phyloP scores from a whole-genome alignment of 2,888 invertebrate species.

The Apodemia mormo region DNA sequence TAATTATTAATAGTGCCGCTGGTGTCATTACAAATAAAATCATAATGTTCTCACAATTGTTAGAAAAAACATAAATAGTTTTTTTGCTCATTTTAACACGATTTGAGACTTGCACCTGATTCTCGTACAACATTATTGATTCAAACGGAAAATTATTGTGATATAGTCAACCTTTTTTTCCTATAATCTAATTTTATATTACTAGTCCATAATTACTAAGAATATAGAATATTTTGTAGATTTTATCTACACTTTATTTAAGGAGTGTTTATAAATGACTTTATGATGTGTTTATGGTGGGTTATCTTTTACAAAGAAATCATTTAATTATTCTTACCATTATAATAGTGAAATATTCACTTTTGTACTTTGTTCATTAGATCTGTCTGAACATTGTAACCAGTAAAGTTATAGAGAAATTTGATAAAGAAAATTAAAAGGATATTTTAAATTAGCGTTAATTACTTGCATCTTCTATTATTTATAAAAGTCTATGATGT shows the following conservation, averaged over 20 bases:
- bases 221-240: slow-evolving; percentile 58
- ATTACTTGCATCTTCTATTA: slow-evolving; percentile 3
- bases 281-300: slow-evolving; percentile 55
- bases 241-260: slow-evolving; percentile 60
- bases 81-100: slow-evolving; percentile 25
- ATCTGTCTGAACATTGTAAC: slow-evolving; percentile 24
- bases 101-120: slow-evolving; percentile 11
- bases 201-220: slow-evolving; percentile 55
- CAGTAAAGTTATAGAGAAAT: slow-evolving; percentile 3
- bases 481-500: not conserved
- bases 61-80: slow-evolving; percentile 39
- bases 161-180: slow-evolving; percentile 12
- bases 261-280: slow-evolving; percentile 44
- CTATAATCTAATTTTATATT: slow-evolving; percentile 35
- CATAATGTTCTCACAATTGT: slow-evolving; percentile 23
- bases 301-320: slow-evolving; percentile 49
- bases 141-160: not conserved
- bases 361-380: slow-evolving; percentile 68
- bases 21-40: no score
- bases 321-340: slow-evolving; percentile 58
- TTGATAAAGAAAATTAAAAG: not conserved
- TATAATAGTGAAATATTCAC: slow-evolving; percentile 49
- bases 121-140: not conserved
- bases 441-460: not conserved
- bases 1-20: no score